Base-by-base conservation (phyloP, 2,113 vertebrate genomes). In the Lagopus leucura region DNA sequence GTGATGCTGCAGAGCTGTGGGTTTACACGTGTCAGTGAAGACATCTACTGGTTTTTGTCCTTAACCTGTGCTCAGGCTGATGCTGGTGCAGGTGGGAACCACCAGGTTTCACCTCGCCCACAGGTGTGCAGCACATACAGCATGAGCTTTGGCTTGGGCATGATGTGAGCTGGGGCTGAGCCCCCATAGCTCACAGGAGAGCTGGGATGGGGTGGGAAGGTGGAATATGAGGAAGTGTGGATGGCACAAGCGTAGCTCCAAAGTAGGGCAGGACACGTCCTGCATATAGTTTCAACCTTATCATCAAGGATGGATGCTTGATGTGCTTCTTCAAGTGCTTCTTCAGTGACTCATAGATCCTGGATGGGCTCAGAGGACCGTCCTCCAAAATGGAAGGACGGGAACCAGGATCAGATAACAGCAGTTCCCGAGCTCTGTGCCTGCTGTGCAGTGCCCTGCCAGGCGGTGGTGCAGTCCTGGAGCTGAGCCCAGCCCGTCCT, bases 291-390 rank as follows among this genome's bases (percentile, higher is more conserved):
- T 73, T 83, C 66, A 88, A 57, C 86, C 94, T 96, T 88, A 93
- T 84, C 88, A 34, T 28, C 24, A 13, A 58, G 81, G 96, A 82
- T 84, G 94, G 90, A 58, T 90, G 38, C 38, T 38, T 38, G 38
- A 38, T 38, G 38, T 38, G 38, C 38, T 38, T 38, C 38, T 94
- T 87, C 11, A 95, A 95, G 92, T 94, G 92, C 88, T 94, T 93
- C 88, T 89, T 90, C 77, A 75, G 86, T 96, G 95, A 96, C 92
- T 94, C 95, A 94, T 77, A 47, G 57, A 67, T 86, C 94, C 95
- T 54, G 83, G 88, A 95, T 80, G 88, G 93, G 85, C 67, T 69
- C 11, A 71, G 76, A 92, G 94, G 89, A 73, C 88, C 57, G 87
- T 86, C 80, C 11, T 40, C 74, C 5, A 64, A 34, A 65, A 71